Percentiles rank a stretch among this genome's conserved stretches.
Evolutionary conservation across 2,797 vertebrate species (phyloP).

Genomic region (Notamacropus eugenii): DNA sequence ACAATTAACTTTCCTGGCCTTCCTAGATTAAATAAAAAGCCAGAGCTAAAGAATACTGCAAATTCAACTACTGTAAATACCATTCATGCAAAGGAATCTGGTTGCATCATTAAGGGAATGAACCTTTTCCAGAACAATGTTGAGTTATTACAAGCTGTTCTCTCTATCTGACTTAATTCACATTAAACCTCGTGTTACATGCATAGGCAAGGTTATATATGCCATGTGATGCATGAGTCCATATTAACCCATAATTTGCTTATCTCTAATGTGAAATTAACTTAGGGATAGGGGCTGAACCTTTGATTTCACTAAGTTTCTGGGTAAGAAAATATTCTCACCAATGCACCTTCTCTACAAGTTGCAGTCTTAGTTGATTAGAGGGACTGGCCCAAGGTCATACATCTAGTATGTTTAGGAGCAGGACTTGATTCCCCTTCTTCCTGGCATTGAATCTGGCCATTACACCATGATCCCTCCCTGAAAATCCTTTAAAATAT

Average conservation of each 20-base stretch:
- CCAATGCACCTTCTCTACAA: not conserved
- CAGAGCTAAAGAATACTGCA: conserved; percentile 73
- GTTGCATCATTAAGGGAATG: conserved; percentile 13
- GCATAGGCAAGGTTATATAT: conserved; percentile 15
- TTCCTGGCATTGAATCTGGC: not conserved
- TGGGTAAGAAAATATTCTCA: not conserved
- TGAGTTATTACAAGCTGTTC: conserved; percentile 7
- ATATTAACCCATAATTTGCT: conserved; percentile 18
- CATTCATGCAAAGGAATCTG: conserved; percentile 64
- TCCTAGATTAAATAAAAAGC: conserved; percentile 81
- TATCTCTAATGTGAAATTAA: conserved; percentile 46
- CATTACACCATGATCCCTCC: not conserved
- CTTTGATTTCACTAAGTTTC: not conserved
- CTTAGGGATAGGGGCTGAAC: not conserved
- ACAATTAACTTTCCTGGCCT: conserved; percentile 86
- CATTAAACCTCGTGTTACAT: conserved; percentile 13
- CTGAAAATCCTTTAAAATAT: not conserved
- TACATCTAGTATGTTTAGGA: not conserved
- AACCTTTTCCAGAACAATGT: not conserved
- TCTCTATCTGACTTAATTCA: conserved; percentile 9
- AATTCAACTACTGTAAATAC: conserved; percentile 75
- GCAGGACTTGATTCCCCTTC: not conserved
- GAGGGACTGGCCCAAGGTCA: not conserved
- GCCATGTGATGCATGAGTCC: conserved; percentile 22
- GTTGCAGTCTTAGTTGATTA: not conserved